Percentiles rank a stretch among this genome's conserved stretches.
These are phyloP conservation scores for Casuarius casuarius DNA, from an alignment of 2,113 vertebrate genomes.

Conservation along the genomic window DNA sequence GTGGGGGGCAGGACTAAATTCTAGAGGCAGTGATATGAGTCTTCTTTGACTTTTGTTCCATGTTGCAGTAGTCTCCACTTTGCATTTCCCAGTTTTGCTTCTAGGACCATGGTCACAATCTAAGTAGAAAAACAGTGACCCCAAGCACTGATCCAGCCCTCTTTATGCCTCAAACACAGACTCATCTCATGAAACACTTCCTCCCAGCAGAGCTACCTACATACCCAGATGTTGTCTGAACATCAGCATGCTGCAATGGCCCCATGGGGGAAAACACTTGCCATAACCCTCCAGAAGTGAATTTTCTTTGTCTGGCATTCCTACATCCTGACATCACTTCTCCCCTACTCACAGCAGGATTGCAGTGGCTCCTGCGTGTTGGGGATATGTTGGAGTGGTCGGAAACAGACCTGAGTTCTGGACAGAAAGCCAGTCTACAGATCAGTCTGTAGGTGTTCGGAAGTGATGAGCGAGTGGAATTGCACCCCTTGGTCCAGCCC, in stretches of 20 bases:
- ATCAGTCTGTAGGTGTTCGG: background rate
- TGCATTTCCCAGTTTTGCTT: background rate
- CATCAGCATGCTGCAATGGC: background rate
- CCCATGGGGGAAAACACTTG: fast-evolving
- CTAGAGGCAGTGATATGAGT: background rate
- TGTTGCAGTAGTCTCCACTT: background rate
- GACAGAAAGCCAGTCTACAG: background rate
- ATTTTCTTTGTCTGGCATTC: background rate
- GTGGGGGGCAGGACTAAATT: background rate
- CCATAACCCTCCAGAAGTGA: background rate
- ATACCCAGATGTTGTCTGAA: background rate
- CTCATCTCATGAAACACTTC: background rate
- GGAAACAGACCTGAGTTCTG: background rate
- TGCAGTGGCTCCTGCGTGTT: background rate
- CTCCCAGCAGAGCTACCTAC: background rate
- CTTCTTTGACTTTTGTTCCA: background rate
- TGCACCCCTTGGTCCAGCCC: background rate
- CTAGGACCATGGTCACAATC: background rate
- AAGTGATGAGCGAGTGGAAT: background rate
- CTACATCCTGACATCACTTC: background rate
- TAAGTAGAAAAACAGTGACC: background rate
- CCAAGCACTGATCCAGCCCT: background rate
- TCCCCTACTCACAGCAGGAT: fast-evolving
- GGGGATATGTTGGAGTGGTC: background rate
- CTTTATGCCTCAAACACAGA: background rate